Conservation (phyloP, 2,113 vertebrate species). For the Hirundichthys speculiger region DNA sequence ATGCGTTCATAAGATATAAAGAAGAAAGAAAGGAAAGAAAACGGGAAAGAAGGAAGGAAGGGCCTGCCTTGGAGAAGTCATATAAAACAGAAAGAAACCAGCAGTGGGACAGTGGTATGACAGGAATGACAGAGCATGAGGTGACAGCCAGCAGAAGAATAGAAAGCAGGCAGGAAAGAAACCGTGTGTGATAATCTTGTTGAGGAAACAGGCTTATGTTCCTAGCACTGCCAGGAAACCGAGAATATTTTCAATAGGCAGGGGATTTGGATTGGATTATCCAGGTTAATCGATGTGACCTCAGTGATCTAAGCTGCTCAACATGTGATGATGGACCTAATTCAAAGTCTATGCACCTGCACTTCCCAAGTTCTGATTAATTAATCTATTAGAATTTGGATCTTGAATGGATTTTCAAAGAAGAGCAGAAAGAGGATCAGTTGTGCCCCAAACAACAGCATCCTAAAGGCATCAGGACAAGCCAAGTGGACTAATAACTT, state of each 20-base stretch:
- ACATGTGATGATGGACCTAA: constrained; percentile 62
- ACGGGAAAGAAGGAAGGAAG: background rate
- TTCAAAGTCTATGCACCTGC: constrained; percentile 49
- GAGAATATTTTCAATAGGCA: constrained; percentile 67
- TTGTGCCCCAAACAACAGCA: background rate
- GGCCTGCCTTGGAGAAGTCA: constrained; percentile 21
- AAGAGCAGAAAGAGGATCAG: background rate
- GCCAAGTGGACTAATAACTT: background rate
- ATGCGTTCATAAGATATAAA: constrained; percentile 32
- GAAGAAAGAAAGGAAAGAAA: background rate
- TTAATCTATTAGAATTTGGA: constrained; percentile 31
- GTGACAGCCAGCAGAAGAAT: constrained; percentile 37
- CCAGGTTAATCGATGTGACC: constrained; percentile 75
- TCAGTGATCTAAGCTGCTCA: constrained; percentile 60
- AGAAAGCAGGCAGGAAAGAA: constrained; percentile 47
- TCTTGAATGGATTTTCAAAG: constrained; percentile 23
- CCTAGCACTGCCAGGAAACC: constrained; percentile 64
- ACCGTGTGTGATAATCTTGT: constrained; percentile 72
- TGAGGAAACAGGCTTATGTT: constrained; percentile 71
- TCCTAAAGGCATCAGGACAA: background rate
- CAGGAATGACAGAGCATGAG: constrained; percentile 20
- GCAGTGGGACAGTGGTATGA: constrained; percentile 18
- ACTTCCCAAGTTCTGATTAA: constrained; percentile 29
- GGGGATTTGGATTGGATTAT: constrained; percentile 74
- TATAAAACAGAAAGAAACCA: background rate